These are phyloP conservation scores for Eubasilissa splendida DNA, from an alignment of 2,888 invertebrate species.

Conservation along the genomic window DNA sequence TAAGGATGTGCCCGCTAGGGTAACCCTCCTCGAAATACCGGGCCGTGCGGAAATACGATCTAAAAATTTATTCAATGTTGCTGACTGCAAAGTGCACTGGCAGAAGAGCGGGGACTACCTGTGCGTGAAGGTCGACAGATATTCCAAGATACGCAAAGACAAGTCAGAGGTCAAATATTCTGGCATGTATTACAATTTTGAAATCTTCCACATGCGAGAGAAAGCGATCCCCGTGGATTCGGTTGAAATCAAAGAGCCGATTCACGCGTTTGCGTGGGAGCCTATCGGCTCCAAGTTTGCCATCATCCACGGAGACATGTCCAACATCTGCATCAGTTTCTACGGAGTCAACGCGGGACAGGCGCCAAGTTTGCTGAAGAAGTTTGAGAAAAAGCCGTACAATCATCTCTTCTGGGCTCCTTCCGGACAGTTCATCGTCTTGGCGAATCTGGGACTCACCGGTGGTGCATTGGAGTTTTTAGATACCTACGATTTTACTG, in stretches of 20 bases:
- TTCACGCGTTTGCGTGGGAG: slow-evolving; percentile 98
- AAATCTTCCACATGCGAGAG: slow-evolving; percentile 98
- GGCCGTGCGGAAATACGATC: slow-evolving; percentile 90
- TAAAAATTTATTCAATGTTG: slow-evolving; percentile 97
- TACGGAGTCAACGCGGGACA: slow-evolving; percentile 94
- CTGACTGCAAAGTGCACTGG: slow-evolving; percentile 99
- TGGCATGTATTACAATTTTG: slow-evolving; percentile 98
- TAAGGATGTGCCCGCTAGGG: slow-evolving; percentile 96
- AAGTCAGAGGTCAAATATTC: slow-evolving; percentile 95
- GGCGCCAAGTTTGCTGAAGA: slow-evolving; percentile 89
- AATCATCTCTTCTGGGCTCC: slow-evolving; percentile 98
- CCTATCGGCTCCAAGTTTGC: slow-evolving; percentile 97
- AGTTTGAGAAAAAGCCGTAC: slow-evolving; percentile 89
- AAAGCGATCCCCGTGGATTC: slow-evolving; percentile 98
- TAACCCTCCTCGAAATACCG: slow-evolving; percentile 93
- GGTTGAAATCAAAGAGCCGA: slow-evolving; percentile 94
- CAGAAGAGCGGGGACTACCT: slow-evolving; percentile 98
- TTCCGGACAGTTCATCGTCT: slow-evolving; percentile 93
- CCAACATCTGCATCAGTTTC: slow-evolving; percentile 90
- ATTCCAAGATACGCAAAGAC: slow-evolving; percentile 93
- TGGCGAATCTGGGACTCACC: slow-evolving; percentile 88
- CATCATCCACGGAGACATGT: slow-evolving; percentile 93
- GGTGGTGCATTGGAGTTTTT: slow-evolving; percentile 95
- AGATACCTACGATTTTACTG: slow-evolving; percentile 94
- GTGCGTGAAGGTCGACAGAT: slow-evolving; percentile 90